These are phyloP conservation scores for Heteropelma amictum DNA, from an alignment of 2,888 invertebrate genomes.

Conservation along the genomic window DNA sequence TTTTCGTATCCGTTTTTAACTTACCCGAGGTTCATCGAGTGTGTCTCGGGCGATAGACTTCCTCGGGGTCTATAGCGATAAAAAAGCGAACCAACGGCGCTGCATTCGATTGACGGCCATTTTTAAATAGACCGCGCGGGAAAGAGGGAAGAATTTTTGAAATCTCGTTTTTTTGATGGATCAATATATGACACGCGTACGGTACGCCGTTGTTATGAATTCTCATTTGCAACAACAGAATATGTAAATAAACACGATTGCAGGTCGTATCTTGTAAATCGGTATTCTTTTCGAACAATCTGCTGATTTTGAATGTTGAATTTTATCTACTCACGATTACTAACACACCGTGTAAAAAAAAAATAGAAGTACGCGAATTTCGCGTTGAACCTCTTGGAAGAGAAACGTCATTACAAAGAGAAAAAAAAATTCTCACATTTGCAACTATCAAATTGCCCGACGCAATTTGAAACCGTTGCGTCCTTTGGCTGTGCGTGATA, in stretches of 20 bases:
- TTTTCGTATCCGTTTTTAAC: conserved; percentile 39
- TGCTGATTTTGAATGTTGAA: no score
- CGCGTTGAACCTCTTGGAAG: conserved; percentile 22
- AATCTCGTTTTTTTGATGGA: not conserved
- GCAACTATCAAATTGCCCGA: conserved; percentile 59
- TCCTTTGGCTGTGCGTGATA: conserved; percentile 42
- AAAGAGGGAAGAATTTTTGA: not conserved
- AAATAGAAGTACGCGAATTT: conserved; percentile 32
- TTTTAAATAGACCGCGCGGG: conserved; percentile 23
- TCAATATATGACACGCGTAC: not conserved
- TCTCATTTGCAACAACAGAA: not conserved
- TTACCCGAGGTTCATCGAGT: conserved; percentile 59
- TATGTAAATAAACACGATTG: no score
- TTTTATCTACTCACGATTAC: no score
- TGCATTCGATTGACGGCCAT: conserved; percentile 4
- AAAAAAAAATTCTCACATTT: conserved; percentile 12
- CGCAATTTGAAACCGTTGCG: conserved; percentile 60
- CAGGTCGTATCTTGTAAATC: no score
- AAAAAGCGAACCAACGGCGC: conserved; percentile 42
- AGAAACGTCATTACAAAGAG: conserved; percentile 41
- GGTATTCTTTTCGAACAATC: no score
- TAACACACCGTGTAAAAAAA: no score
- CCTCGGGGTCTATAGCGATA: conserved; percentile 55
- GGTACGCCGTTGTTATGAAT: not conserved
- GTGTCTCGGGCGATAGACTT: conserved; percentile 54